Evolutionary conservation across 2,113 vertebrate species (phyloP).

Genomic region (Sylvietta virens): DNA sequence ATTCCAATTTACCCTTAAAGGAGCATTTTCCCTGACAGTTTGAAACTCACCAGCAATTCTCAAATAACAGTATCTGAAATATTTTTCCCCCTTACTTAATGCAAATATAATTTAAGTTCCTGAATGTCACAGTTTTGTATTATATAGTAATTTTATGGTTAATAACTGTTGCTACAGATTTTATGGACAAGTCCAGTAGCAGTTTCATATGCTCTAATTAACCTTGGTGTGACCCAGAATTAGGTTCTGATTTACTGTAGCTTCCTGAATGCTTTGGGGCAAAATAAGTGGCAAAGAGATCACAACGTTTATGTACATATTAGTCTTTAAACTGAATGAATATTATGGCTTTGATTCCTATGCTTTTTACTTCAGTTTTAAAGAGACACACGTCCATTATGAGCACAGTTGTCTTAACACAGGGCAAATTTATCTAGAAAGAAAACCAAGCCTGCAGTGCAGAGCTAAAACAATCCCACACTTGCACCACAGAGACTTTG

Average conservation of each 20-base stretch:
- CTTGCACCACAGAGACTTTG: background rate
- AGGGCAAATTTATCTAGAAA: background rate
- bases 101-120: background rate
- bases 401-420: background rate
- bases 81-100: background rate
- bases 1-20: constrained; percentile 1
- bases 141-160: background rate
- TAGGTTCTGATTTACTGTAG: background rate
- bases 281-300: background rate
- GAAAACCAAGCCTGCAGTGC: background rate
- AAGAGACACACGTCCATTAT: background rate
- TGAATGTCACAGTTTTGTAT: background rate
- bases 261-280: background rate
- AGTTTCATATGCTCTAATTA: background rate
- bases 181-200: background rate
- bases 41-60: background rate
- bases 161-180: background rate
- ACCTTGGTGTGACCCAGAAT: background rate
- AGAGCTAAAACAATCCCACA: background rate
- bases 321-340: background rate
- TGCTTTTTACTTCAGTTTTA: background rate
- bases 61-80: background rate
- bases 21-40: background rate
- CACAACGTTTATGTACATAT: background rate
- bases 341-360: background rate